Conservation (phyloP, 2,888 invertebrate genomes). For the Philereme transversata region DNA sequence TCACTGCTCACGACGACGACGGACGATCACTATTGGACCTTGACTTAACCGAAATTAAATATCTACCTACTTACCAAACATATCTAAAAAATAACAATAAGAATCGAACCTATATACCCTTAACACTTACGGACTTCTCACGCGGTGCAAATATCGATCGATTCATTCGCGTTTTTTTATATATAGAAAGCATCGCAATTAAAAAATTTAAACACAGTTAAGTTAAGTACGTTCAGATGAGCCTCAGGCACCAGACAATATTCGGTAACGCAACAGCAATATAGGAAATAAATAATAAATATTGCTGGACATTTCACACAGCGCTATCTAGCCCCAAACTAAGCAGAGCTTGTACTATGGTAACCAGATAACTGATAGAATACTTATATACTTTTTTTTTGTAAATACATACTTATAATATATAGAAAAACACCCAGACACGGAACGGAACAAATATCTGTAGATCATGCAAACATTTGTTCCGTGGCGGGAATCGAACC, state of each 20-base stretch:
- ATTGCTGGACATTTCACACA: no score
- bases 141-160: background rate
- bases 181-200: conserved; percentile 7
- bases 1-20: conserved; percentile 43
- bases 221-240: background rate
- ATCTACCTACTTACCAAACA: conserved; percentile 9
- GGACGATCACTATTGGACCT: conserved; percentile 45
- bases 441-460: no score
- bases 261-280: background rate
- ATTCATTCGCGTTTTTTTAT: background rate
- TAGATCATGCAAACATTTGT: no score
- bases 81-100: background rate
- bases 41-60: conserved; percentile 58
- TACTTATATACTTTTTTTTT: no score
- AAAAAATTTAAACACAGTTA: conserved; percentile 10
- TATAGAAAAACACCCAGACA: no score
- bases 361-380: no score
- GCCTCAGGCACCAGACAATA: background rate
- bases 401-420: no score
- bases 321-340: no score
- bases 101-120: conserved; percentile 1
- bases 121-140: background rate
- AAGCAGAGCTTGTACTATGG: no score
- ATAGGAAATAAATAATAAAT: no score
- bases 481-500: no score